phyloP scores from a whole-genome alignment of 2,888 invertebrate species.

The Eledona agricola region DNA sequence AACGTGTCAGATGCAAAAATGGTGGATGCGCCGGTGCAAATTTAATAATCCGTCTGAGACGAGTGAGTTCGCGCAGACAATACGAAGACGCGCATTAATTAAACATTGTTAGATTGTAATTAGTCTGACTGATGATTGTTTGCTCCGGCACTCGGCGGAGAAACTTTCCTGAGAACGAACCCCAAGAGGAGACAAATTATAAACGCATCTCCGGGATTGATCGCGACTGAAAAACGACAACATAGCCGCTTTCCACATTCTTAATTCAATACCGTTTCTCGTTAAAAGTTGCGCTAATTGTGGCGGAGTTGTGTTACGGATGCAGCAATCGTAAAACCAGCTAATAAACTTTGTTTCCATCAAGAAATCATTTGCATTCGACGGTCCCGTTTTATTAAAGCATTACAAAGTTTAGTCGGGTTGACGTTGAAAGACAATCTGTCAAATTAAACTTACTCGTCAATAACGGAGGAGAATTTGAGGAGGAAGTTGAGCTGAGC shows the following conservation, averaged over 20 bases:
- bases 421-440: constrained; percentile 52
- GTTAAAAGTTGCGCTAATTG: constrained; percentile 22
- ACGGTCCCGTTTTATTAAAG: constrained; percentile 43
- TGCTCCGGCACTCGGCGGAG: constrained; percentile 20
- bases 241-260: constrained; percentile 3
- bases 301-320: constrained; percentile 19
- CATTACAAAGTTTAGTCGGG: constrained; percentile 44
- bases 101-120: constrained; percentile 50
- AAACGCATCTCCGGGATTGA: too few species aligned
- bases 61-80: too few species aligned
- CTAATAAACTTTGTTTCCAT: constrained; percentile 37
- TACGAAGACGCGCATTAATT: constrained; percentile 44
- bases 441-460: constrained; percentile 54
- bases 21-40: constrained; percentile 16
- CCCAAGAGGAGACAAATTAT: constrained; percentile 30
- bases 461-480: constrained; percentile 47
- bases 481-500: constrained; percentile 30
- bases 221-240: constrained; percentile 3
- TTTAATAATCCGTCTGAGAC: too few species aligned
- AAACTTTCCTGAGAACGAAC: constrained; percentile 26
- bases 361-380: constrained; percentile 33
- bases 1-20: not conserved
- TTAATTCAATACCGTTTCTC: constrained; percentile 19
- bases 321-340: constrained; percentile 32
- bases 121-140: constrained; percentile 48